These are phyloP conservation scores for Smittia sp. DNA, from an alignment of 2,888 invertebrate species.

Conservation along the genomic window DNA sequence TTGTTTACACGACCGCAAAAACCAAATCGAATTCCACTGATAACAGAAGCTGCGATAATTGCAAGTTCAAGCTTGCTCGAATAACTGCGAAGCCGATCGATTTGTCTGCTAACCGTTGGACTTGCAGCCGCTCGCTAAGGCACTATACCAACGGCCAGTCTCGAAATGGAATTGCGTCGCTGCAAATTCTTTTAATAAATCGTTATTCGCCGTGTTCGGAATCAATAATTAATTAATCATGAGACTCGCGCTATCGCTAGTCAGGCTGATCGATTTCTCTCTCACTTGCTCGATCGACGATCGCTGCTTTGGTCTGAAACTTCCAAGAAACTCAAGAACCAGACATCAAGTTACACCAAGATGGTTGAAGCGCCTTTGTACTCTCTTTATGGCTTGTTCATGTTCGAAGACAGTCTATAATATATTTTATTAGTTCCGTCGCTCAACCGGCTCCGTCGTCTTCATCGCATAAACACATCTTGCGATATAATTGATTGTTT, in stretches of 20 bases:
- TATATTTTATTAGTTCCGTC: constrained; percentile 23
- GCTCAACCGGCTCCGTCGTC: not conserved
- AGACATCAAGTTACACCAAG: not conserved
- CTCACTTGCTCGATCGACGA: not conserved
- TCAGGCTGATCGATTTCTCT: constrained; percentile 11
- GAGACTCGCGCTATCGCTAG: not conserved
- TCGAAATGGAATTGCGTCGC: constrained; percentile 22
- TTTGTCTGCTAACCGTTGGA: too few species aligned
- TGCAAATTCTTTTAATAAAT: constrained; percentile 12
- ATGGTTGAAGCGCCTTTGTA: not conserved
- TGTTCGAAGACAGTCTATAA: constrained; percentile 8
- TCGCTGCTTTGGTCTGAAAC: not conserved
- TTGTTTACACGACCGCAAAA: constrained; percentile 5
- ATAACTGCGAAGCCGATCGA: too few species aligned
- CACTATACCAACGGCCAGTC: too few species aligned
- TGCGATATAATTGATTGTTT: not conserved
- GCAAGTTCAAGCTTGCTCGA: not conserved
- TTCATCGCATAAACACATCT: not conserved
- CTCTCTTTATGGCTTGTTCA: not conserved
- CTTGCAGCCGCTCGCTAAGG: too few species aligned
- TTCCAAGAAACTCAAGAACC: constrained; percentile 11
- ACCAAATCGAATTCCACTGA: not conserved
- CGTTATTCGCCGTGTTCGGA: not conserved
- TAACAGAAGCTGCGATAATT: constrained; percentile 5
- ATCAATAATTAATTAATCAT: constrained; percentile 28